Conservation (phyloP, 2,113 vertebrate species). For the Megaptera novaeangliae region DNA sequence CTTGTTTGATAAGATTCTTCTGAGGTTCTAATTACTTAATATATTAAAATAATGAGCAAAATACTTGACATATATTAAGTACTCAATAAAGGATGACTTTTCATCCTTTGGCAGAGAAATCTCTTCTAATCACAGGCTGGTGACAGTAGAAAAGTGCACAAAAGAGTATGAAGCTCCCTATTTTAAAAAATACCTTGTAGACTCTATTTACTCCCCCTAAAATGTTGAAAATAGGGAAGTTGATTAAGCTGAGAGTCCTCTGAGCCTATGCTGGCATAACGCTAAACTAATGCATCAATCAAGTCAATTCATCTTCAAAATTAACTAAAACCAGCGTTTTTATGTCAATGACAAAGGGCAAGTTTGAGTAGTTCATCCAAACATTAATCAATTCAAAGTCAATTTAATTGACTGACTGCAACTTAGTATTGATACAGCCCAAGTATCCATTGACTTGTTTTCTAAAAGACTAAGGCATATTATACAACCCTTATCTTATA, state of each 20-base stretch:
- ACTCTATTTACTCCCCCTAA: background rate
- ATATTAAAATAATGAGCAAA: background rate
- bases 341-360: constrained; percentile 27
- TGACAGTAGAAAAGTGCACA: background rate
- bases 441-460: background rate
- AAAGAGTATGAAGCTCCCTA: background rate
- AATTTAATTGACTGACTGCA: background rate
- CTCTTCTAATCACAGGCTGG: background rate
- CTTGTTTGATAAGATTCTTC: background rate
- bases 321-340: constrained; percentile 48
- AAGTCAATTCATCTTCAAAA: constrained; percentile 28
- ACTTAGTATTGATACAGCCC: background rate
- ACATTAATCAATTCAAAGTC: constrained; percentile 35
- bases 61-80: background rate
- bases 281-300: background rate
- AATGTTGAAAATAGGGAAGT: background rate
- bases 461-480: background rate
- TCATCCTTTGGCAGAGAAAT: background rate
- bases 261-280: background rate
- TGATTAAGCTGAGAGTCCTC: constrained; percentile 13
- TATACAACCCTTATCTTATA: background rate
- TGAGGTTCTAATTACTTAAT: background rate
- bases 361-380: constrained; percentile 37
- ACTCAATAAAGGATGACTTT: background rate
- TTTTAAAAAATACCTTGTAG: background rate